A percentile compares a stretch with the other conserved stretches of the same genome.
Evolutionary conservation across 2,113 vertebrate species (phyloP).

Genomic region (Thymallus thymallus): DNA sequence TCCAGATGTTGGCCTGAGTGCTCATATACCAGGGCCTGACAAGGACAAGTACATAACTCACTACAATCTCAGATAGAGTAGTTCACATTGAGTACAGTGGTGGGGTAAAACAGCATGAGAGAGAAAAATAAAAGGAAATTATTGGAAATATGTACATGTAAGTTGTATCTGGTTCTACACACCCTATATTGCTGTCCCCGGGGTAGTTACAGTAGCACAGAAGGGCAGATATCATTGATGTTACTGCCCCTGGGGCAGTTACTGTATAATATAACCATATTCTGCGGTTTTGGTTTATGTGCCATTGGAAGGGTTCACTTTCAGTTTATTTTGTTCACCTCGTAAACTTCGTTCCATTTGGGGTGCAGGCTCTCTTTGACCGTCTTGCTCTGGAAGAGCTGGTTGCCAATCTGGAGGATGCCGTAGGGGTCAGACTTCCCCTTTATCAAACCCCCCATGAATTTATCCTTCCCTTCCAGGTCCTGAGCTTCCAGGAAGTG

Average conservation of each 20-base stretch:
- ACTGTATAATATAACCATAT: not conserved
- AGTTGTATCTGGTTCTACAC: no score
- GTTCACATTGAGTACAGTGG: not conserved
- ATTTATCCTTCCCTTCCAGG: conserved; percentile 91
- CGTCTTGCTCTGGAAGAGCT: conserved; percentile 93
- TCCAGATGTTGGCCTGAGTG: conserved; percentile 91
- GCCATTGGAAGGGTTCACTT: not conserved
- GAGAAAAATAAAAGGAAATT: no score
- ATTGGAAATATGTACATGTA: not conserved
- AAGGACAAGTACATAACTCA: conserved; percentile 30
- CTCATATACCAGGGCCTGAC: conserved; percentile 90
- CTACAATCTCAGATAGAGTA: conserved; percentile 22
- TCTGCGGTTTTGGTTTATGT: conserved; percentile 89
- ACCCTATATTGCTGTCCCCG: no score
- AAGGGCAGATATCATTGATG: no score
- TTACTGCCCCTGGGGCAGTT: no score
- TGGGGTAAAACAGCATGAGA: no score
- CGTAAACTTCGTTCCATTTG: conserved; percentile 95
- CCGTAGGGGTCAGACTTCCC: conserved; percentile 97
- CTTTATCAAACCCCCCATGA: conserved; percentile 90
- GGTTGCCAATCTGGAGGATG: conserved; percentile 87
- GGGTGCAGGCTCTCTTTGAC: conserved; percentile 93
- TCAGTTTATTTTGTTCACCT: conserved; percentile 76
- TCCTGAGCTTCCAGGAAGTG: conserved; percentile 95
- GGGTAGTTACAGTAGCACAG: no score